Conservation (phyloP, 2,113 vertebrate species). For the Budorcas taxicolor region DNA sequence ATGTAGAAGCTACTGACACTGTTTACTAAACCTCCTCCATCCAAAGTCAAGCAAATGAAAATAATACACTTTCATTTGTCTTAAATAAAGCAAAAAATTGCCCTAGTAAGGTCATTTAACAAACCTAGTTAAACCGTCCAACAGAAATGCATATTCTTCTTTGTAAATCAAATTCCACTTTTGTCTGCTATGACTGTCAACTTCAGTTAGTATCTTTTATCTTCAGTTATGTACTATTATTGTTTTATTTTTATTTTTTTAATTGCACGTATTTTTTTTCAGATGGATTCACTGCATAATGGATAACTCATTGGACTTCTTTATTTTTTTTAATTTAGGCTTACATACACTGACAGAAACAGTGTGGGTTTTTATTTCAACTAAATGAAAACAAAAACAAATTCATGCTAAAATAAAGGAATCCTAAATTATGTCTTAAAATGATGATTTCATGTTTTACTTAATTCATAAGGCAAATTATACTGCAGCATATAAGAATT, state of each 20-base stretch:
- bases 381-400: constrained; percentile 14
- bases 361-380: neutral
- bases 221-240: neutral
- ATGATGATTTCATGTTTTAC: neutral
- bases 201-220: neutral
- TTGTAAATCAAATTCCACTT: neutral
- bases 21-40: neutral
- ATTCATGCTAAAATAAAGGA: neutral
- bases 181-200: neutral
- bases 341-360: neutral
- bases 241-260: neutral
- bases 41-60: constrained; percentile 2
- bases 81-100: neutral
- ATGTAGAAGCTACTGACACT: neutral
- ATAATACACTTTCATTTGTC: neutral
- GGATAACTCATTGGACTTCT: neutral
- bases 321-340: neutral
- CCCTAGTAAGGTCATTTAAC: neutral
- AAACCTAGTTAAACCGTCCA: neutral
- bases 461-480: neutral
- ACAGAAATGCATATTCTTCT: neutral
- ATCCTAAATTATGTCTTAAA: constrained; percentile 30
- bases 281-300: neutral
- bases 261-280: neutral
- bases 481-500: neutral